phyloP scores from a whole-genome alignment of 2,888 invertebrate genomes.

The Pseudococcus viburni region DNA sequence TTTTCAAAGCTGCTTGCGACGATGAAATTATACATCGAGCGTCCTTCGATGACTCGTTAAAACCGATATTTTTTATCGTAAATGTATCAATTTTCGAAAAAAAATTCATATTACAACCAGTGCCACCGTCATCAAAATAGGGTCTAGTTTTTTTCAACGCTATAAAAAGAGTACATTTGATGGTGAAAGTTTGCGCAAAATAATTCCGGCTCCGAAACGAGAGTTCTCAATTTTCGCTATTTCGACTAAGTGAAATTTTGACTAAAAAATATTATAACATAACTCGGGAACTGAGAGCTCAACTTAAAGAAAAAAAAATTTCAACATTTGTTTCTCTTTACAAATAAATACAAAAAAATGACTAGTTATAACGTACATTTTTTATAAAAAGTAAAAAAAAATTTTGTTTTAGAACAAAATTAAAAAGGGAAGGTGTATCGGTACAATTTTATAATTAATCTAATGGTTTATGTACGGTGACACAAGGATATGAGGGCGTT shows the following conservation, averaged over 20 bases:
- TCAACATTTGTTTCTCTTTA: conserved; percentile 13
- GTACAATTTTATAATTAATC: conserved; percentile 57
- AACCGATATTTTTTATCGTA: not conserved
- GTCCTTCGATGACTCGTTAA: not conserved
- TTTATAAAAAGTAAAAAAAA: conserved; percentile 32
- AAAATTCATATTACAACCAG: conserved; percentile 19
- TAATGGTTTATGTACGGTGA: conserved; percentile 70
- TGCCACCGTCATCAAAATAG: not conserved
- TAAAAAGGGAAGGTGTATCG: conserved; percentile 49
- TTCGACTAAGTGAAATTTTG: conserved; percentile 30
- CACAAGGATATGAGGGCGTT: conserved; percentile 66
- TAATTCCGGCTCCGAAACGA: not conserved
- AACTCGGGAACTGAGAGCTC: conserved; percentile 13
- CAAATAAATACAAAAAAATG: conserved; percentile 54
- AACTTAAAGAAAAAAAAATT: not conserved
- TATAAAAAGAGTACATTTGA: conserved; percentile 49
- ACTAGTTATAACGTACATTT: conserved; percentile 57
- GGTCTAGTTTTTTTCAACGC: not conserved
- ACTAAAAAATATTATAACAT: conserved; percentile 1
- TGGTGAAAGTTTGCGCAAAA: conserved; percentile 26
- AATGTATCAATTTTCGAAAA: not conserved
- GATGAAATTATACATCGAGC: not conserved
- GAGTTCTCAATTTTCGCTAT: not conserved
- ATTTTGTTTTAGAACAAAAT: conserved; percentile 48
- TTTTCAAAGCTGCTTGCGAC: not conserved